Evolutionary conservation across 1,140 invertebrate species (phyloP).

Genomic region (Hirudo medicinalis): DNA sequence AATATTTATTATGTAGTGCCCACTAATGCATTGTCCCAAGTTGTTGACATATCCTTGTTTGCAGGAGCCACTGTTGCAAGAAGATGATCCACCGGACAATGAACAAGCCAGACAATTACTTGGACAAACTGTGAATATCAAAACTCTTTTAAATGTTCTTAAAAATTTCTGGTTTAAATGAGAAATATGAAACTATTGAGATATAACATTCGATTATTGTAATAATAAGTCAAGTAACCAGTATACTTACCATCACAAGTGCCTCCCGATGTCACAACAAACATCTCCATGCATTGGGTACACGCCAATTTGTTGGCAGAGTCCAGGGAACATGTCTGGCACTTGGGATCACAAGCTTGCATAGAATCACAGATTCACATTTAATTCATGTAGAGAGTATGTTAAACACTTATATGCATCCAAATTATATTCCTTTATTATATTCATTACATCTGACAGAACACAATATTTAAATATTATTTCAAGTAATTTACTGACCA

Average conservation of each 20-base stretch:
- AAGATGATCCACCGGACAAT: neutral
- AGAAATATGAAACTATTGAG: neutral
- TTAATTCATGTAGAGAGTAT: too few species aligned
- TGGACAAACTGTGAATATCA: conserved; percentile 11
- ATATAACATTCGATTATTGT: neutral
- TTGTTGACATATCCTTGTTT: conserved; percentile 10
- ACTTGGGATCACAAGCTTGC: conserved; percentile 12
- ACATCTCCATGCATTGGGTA: conserved; percentile 3
- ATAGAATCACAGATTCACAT: neutral
- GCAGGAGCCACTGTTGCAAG: conserved; percentile 11
- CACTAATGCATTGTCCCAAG: neutral
- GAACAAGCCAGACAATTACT: conserved; percentile 12
- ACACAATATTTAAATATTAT: neutral
- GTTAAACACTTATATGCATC: too few species aligned
- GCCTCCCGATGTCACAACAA: conserved; percentile 8
- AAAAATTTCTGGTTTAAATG: neutral
- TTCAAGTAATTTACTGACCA: neutral
- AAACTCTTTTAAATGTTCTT: neutral
- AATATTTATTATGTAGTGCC: neutral
- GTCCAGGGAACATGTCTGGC: conserved; percentile 8
- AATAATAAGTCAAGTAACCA: neutral
- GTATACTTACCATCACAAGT: neutral
- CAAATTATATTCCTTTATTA: neutral
- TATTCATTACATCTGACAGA: neutral
- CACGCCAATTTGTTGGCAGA: neutral